Evolutionary conservation across 2,113 vertebrate species (phyloP).

Genomic region (Sinocyclocheilus rhinocerous): DNA sequence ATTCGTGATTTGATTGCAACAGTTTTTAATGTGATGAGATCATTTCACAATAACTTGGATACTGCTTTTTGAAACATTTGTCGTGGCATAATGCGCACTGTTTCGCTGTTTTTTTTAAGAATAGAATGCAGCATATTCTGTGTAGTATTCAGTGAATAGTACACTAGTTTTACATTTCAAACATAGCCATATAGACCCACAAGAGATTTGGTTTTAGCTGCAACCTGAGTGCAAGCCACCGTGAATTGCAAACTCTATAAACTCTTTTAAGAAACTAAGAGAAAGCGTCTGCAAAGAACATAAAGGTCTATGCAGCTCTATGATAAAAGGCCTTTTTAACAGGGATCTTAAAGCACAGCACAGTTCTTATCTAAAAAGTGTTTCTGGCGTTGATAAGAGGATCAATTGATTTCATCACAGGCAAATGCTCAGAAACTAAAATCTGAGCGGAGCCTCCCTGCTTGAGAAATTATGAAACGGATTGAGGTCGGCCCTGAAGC

Average conservation of each 20-base stretch:
- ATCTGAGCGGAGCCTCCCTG: slow-evolving; percentile 44
- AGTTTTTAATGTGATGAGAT: too few species aligned
- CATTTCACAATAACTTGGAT: too few species aligned
- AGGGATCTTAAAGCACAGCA: slow-evolving; percentile 15
- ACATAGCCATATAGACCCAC: not conserved
- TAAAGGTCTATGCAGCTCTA: not conserved
- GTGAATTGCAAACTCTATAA: not conserved
- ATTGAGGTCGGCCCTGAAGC: slow-evolving; percentile 32
- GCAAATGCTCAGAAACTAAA: slow-evolving; percentile 29
- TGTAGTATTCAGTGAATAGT: not conserved
- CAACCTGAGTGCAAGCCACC: not conserved
- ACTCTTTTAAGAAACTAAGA: not conserved
- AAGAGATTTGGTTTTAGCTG: slow-evolving; percentile 8
- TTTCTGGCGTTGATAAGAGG: slow-evolving; percentile 40
- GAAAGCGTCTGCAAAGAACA: not conserved
- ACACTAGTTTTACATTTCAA: not conserved
- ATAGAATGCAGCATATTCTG: not conserved
- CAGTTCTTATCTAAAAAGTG: slow-evolving; percentile 26
- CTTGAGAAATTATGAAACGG: slow-evolving; percentile 45
- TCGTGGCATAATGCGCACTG: too few species aligned
- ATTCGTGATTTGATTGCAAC: too few species aligned
- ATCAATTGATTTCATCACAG: slow-evolving; percentile 52
- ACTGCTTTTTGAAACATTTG: too few species aligned
- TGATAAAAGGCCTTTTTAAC: slow-evolving; percentile 20
- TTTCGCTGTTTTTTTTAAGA: not conserved